Conservation (phyloP, 2,888 invertebrate genomes). For the Ornithoptera alexandrae region DNA sequence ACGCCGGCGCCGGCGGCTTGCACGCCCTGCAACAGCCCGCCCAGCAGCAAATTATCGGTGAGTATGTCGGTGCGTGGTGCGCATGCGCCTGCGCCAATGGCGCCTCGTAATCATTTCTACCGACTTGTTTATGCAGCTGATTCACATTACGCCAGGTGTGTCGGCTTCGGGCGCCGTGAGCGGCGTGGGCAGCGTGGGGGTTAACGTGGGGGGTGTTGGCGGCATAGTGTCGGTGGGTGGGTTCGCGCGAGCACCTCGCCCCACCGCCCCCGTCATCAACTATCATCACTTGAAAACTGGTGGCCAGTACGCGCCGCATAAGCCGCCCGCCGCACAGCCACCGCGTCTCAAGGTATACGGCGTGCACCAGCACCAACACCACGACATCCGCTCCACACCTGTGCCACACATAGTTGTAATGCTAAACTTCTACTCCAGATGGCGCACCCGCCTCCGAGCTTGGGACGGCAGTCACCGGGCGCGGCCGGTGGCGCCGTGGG, state of each 20-base stretch:
- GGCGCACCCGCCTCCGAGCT: constrained; percentile 31
- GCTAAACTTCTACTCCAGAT: constrained; percentile 20
- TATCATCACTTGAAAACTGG: constrained; percentile 60
- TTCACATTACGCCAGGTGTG: too few species aligned
- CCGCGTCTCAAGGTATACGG: constrained; percentile 68
- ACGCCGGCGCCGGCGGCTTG: constrained; percentile 68
- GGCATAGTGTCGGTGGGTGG: constrained; percentile 81
- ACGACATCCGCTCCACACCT: too few species aligned
- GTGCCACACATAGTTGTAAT: too few species aligned
- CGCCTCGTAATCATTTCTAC: too few species aligned
- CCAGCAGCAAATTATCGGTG: too few species aligned
- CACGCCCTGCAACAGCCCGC: constrained; percentile 66
- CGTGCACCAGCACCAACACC: neutral
- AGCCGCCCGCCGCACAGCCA: constrained; percentile 49
- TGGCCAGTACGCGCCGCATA: constrained; percentile 65
- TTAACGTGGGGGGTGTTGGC: constrained; percentile 52
- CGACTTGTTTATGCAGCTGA: too few species aligned
- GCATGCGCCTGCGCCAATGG: too few species aligned
- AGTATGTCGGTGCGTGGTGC: too few species aligned
- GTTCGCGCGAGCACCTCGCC: constrained; percentile 59
- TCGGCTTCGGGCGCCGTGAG: constrained; percentile 34
- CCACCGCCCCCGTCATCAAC: constrained; percentile 71
- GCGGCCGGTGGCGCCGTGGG: constrained; percentile 37
- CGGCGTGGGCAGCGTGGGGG: constrained; percentile 34
- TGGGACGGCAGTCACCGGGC: constrained; percentile 48